These are phyloP conservation scores for Lagopus muta DNA, from an alignment of 2,113 vertebrate species.

Conservation along the genomic window DNA sequence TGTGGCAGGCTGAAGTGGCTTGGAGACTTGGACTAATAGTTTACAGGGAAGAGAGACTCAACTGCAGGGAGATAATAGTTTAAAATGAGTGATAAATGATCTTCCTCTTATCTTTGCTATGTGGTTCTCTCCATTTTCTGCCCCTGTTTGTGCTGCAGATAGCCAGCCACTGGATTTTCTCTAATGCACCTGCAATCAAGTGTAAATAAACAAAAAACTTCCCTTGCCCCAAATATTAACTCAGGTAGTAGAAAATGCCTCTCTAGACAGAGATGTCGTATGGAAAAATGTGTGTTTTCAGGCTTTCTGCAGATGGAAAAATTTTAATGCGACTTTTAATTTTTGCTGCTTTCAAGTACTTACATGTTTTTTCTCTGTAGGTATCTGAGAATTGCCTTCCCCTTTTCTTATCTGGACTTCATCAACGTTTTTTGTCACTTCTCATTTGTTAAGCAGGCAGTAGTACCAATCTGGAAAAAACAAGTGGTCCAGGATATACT, in stretches of 20 bases:
- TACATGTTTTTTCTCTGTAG: neutral
- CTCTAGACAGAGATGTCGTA: neutral
- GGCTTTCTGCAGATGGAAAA: neutral
- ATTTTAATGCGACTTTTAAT: neutral
- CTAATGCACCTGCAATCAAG: neutral
- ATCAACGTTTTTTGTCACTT: neutral
- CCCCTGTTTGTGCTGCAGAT: neutral
- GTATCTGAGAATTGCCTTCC: neutral
- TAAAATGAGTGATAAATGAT: neutral
- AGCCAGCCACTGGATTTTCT: neutral
- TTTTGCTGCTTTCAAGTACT: neutral
- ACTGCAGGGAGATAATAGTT: neutral
- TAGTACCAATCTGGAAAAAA: neutral
- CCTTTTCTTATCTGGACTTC: neutral
- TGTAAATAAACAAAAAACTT: neutral
- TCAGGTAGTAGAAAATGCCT: constrained; percentile 9
- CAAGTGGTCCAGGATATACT: neutral
- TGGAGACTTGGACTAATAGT: neutral
- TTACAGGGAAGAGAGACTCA: neutral
- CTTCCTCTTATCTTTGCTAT: neutral
- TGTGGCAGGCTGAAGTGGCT: neutral
- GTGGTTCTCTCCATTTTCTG: neutral
- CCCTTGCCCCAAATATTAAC: neutral
- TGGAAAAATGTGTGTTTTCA: neutral
- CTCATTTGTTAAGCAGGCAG: neutral